Evolutionary conservation across 2,888 invertebrate species (phyloP).

Genomic region (Drosophila merina): DNA sequence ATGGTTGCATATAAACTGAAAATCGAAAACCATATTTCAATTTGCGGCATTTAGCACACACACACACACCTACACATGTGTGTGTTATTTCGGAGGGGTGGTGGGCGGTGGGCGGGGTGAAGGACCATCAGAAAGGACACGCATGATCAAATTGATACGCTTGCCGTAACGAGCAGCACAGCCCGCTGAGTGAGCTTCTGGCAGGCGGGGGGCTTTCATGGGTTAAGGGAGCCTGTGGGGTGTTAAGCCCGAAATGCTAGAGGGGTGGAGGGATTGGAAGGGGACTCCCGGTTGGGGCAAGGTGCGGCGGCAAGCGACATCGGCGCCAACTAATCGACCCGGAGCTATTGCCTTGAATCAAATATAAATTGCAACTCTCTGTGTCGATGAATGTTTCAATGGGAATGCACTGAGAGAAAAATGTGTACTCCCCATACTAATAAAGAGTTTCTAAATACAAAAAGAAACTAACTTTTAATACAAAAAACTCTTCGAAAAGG

Average conservation of each 20-base stretch:
- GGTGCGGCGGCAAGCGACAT: background rate
- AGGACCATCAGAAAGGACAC: conserved; percentile 52
- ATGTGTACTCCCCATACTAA: no score
- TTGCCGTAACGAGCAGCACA: conserved; percentile 60
- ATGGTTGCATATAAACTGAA: conserved; percentile 77
- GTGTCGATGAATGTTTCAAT: conserved; percentile 2
- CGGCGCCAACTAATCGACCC: conserved; percentile 41
- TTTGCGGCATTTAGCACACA: conserved; percentile 78
- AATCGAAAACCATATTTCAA: conserved; percentile 80
- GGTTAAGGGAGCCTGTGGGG: conserved; percentile 12
- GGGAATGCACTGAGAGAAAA: background rate
- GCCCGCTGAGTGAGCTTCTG: conserved; percentile 4
- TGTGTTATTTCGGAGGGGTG: background rate
- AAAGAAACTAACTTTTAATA: no score
- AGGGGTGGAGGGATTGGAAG: conserved; percentile 4
- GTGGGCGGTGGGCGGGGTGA: background rate
- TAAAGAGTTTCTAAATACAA: no score
- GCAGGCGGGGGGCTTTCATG: background rate
- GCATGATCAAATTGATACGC: conserved; percentile 78
- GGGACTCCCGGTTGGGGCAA: background rate
- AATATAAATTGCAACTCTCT: conserved; percentile 44
- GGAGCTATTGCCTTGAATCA: conserved; percentile 30
- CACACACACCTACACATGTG: conserved; percentile 17
- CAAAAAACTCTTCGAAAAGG: no score
- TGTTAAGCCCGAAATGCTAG: conserved; percentile 13